Evolutionary conservation across 2,797 vertebrate species (phyloP).

Genomic region (Hyperoplus immaculatus): DNA sequence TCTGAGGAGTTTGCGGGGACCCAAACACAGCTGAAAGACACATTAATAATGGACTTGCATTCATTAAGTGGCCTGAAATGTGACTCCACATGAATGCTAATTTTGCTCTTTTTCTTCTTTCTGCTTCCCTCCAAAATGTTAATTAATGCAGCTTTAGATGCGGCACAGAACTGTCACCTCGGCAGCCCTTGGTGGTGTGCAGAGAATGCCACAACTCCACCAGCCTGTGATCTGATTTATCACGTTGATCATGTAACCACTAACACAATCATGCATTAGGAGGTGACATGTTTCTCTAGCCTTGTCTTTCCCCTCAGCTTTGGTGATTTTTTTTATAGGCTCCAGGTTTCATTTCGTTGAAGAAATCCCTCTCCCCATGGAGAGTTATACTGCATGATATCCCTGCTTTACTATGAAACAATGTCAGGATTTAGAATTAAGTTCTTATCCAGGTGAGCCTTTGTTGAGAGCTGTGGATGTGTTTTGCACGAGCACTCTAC

Average conservation of each 20-base stretch:
- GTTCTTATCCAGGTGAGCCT: conserved; percentile 57
- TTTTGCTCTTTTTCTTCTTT: not conserved
- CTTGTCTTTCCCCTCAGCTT: not conserved
- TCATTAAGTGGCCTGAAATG: not conserved
- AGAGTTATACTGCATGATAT: conserved; percentile 40
- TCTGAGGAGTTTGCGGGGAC: not conserved
- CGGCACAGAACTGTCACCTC: not conserved
- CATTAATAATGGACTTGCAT: not conserved
- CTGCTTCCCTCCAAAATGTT: not conserved
- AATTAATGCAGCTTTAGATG: not conserved
- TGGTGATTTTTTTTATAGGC: not conserved
- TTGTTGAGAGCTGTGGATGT: conserved; percentile 25
- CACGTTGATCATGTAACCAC: not conserved
- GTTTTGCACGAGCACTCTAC: conserved; percentile 27
- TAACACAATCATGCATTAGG: not conserved
- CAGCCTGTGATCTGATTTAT: not conserved
- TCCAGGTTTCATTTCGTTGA: not conserved
- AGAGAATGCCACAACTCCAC: not conserved
- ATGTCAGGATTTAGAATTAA: conserved; percentile 59
- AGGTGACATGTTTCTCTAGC: too few species aligned
- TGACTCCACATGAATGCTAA: not conserved
- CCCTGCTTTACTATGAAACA: conserved; percentile 40
- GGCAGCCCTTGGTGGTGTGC: not conserved
- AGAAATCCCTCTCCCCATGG: not conserved
- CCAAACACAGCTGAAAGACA: not conserved